Base-by-base conservation (phyloP, 2,888 invertebrate genomes). In the Orchesellides sinensis region DNA sequence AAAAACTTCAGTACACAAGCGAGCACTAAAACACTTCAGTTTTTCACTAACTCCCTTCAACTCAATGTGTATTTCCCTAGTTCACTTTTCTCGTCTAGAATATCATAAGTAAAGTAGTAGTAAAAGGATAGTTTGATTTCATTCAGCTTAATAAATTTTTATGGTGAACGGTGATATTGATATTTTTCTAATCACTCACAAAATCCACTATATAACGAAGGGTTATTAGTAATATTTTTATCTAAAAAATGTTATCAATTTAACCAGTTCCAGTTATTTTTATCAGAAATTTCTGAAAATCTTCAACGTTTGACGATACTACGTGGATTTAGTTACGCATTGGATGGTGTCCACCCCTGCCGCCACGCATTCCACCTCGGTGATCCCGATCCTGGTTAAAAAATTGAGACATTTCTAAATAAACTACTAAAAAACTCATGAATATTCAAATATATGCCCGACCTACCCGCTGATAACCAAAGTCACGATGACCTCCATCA, bases 291-390 rank as follows among this genome's bases (percentile, higher is more conserved):
- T n/a, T 14, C 40, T 2, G 2, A 8, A 14, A 40, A 40, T 32
- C 32, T 6, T 32, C 27, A 49, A 14, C 23, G 21, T 6, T n/a
- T n/a, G n/a, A n/a, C n/a, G n/a, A n/a, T n/a, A n/a, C n/a, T n/a
- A n/a, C n/a, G n/a, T n/a, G n/a, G n/a, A 1, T 78, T 85, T 78
- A 86, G 27, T 85, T 85, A 19, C 84, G 82, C 81, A 81, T 81
- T 12, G 59, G 27, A 47, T 80, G 83, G 70, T 77, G 85, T 59
- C 32, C 78, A 27, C 83, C 78, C 10, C 87, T 82, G 5, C 87
- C 74, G 19, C 85, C 81, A 4, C 86, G 69, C 21, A 84, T 70
- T 12, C 87, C 84, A 56, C 85, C 81, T 10, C 77, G 83, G 74
- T 86, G 47, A n/a, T 81, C 81, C 14, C 86, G 86, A 83, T 87